Percentiles rank a stretch among this genome's conserved stretches.
These are phyloP conservation scores for Platygyra sinensis DNA, from an alignment of 64 coral and sea anemone species.

Conservation along the genomic window DNA sequence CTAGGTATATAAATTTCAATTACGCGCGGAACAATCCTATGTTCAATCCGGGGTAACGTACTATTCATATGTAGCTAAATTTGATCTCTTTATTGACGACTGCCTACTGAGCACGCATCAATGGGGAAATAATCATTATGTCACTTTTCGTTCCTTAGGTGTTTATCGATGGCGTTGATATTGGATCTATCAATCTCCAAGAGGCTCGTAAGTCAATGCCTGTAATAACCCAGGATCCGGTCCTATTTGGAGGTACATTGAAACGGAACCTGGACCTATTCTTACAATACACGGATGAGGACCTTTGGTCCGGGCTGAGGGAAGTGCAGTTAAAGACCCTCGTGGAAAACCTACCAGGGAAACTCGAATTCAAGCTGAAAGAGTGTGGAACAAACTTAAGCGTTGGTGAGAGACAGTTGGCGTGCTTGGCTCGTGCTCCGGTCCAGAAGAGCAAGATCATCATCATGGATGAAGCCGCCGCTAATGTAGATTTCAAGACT, in stretches of 20 bases:
- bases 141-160: background rate
- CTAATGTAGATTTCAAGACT: slow-evolving; percentile 31
- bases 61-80: too few species aligned
- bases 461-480: too few species aligned
- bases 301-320: background rate
- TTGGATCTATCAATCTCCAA: background rate
- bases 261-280: slow-evolving; percentile 43
- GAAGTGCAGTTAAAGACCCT: background rate
- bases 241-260: slow-evolving; percentile 18
- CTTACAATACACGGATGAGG: background rate
- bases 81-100: too few species aligned
- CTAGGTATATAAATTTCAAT: too few species aligned
- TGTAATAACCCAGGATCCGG: slow-evolving; percentile 32
- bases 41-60: too few species aligned
- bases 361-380: background rate
- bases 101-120: background rate
- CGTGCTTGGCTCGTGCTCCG: slow-evolving; percentile 27
- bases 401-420: slow-evolving; percentile 28
- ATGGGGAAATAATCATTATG: too few species aligned
- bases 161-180: background rate
- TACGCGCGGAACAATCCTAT: too few species aligned
- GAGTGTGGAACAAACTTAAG: slow-evolving; percentile 29
- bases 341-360: slow-evolving; percentile 6
- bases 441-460: slow-evolving; percentile 45
- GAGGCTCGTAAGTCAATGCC: slow-evolving; percentile 7